Evolutionary conservation across 2,888 invertebrate species (phyloP).

Genomic region (Xestia ashworthii): DNA sequence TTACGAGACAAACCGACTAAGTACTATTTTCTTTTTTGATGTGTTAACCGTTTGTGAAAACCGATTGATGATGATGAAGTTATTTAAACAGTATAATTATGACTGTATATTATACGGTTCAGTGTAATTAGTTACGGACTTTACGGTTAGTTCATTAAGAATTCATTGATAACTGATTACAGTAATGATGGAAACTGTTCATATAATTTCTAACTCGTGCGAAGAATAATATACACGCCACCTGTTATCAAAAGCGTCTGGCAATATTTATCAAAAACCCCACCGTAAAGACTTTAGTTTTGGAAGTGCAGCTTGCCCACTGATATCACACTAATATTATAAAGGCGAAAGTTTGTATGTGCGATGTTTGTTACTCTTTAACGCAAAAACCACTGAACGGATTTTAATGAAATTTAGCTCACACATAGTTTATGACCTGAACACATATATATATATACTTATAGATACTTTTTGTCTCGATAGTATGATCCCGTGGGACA

Average conservation of each 20-base stretch:
- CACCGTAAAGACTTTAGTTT: not conserved
- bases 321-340: not conserved
- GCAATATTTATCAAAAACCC: not conserved
- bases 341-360: too few species aligned
- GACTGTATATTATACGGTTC: not conserved
- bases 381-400: too few species aligned
- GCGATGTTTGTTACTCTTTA: too few species aligned
- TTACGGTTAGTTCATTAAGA: slow-evolving; percentile 7
- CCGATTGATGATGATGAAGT: not conserved
- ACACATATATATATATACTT: too few species aligned
- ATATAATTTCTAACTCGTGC: not conserved
- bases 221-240: not conserved
- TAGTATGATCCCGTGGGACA: too few species aligned
- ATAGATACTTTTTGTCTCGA: too few species aligned
- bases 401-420: too few species aligned
- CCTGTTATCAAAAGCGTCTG: not conserved
- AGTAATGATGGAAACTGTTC: not conserved
- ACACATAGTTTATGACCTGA: too few species aligned
- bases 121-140: not conserved
- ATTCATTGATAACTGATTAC: slow-evolving; percentile 1
- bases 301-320: not conserved
- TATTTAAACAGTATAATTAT: not conserved
- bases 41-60: not conserved
- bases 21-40: not conserved
- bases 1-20: not conserved